A percentile compares a stretch with the other conserved stretches of the same genome.
Conservation (phyloP, 2,888 invertebrate genomes). For the Heliconius hortense region DNA sequence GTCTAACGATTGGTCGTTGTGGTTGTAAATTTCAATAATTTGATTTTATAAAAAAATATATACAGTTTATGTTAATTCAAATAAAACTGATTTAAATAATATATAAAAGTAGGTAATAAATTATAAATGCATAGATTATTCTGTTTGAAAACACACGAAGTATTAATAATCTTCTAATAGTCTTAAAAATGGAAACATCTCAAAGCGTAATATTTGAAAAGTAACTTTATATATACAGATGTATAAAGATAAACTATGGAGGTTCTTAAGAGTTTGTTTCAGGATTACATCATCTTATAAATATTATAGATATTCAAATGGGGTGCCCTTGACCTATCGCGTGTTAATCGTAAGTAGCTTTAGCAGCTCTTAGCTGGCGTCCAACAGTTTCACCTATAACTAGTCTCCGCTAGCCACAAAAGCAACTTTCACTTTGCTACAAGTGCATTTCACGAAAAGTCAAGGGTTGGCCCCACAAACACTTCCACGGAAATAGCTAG, state of each 20-base stretch:
- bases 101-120: too few species aligned
- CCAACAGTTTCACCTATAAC: slow-evolving; percentile 24
- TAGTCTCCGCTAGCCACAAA: slow-evolving; percentile 19
- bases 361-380: slow-evolving; percentile 45
- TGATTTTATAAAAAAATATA: slow-evolving; percentile 8
- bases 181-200: neutral
- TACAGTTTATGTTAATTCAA: neutral
- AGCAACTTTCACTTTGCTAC: slow-evolving; percentile 36
- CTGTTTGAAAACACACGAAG: too few species aligned
- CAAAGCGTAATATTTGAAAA: neutral
- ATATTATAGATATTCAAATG: slow-evolving; percentile 35
- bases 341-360: slow-evolving; percentile 57
- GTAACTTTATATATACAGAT: neutral
- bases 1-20: slow-evolving; percentile 24
- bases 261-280: neutral
- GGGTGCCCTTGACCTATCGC: slow-evolving; percentile 70
- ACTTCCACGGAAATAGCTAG: slow-evolving; percentile 24
- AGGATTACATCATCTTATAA: slow-evolving; percentile 35
- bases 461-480: slow-evolving; percentile 29
- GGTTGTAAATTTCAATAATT: slow-evolving; percentile 1
- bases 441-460: slow-evolving; percentile 38
- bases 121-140: too few species aligned
- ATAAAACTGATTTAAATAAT: too few species aligned
- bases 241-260: neutral
- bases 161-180: neutral